These are phyloP conservation scores for Bombyx mandarina DNA, from an alignment of 1,140 invertebrate species.

Conservation along the genomic window DNA sequence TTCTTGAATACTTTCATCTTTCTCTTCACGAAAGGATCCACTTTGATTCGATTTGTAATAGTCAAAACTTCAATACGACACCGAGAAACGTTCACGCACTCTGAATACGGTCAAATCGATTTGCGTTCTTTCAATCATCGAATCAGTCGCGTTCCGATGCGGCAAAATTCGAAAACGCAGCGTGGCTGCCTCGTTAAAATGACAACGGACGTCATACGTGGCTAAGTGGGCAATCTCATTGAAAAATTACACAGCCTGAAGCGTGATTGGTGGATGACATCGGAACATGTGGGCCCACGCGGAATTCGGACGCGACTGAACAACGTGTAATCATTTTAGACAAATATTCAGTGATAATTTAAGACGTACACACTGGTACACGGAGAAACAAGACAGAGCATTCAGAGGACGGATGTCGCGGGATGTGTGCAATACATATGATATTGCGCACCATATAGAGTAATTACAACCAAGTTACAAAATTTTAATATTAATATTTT, in stretches of 20 bases:
- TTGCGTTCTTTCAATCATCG: too few species aligned
- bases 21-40: conserved; percentile 63
- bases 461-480: too few species aligned
- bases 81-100: too few species aligned
- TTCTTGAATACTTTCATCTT: conserved; percentile 68
- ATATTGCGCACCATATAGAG: conserved; percentile 23
- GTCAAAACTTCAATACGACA: too few species aligned
- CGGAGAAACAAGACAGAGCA: background rate
- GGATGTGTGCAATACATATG: conserved; percentile 26
- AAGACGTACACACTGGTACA: conserved; percentile 48
- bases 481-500: too few species aligned
- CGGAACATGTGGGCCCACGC: conserved; percentile 47
- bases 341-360: conserved; percentile 66
- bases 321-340: conserved; percentile 35
- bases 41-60: conserved; percentile 20
- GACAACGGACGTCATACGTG: conserved; percentile 29
- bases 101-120: too few species aligned
- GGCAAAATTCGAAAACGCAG: conserved; percentile 45
- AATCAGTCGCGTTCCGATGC: too few species aligned
- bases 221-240: conserved; percentile 53
- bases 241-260: conserved; percentile 52
- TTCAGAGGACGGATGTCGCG: conserved; percentile 35
- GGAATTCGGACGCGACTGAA: conserved; percentile 47
- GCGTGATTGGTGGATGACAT: conserved; percentile 42
- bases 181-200: conserved; percentile 25